phyloP scores from a whole-genome alignment of 2,888 invertebrate genomes.

The Pseudanteris insignis region DNA sequence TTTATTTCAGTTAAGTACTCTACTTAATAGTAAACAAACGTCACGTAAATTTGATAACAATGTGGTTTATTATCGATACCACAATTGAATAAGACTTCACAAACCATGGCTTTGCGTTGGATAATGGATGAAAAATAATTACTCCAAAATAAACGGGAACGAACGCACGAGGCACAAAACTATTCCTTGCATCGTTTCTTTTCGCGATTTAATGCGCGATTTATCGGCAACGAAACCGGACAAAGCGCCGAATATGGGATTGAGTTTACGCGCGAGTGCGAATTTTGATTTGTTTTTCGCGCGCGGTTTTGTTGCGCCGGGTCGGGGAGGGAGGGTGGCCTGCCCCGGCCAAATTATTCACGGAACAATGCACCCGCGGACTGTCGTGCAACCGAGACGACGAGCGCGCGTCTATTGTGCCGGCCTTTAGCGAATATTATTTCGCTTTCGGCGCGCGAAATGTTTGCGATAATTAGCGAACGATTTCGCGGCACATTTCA shows the following conservation, averaged over 20 bases:
- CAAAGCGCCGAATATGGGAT: slow-evolving; percentile 27
- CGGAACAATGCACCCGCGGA: slow-evolving; percentile 32
- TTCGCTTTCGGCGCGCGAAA: slow-evolving; percentile 16
- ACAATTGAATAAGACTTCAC: too few relatives aligned
- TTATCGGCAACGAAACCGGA: slow-evolving; percentile 35
- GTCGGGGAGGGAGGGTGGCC: too few relatives aligned
- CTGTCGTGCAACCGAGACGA: slow-evolving; percentile 29
- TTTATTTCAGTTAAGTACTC: too few relatives aligned
- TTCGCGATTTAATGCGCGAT: slow-evolving; percentile 24
- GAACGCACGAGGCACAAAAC: slow-evolving; percentile 31
- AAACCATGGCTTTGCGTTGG: slow-evolving; percentile 11
- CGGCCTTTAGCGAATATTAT: slow-evolving; percentile 37
- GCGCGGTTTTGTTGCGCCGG: slow-evolving; percentile 24
- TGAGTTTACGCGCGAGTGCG: slow-evolving; percentile 17
- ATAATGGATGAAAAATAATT: slow-evolving; percentile 17
- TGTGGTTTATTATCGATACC: too few relatives aligned
- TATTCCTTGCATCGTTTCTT: slow-evolving; percentile 18
- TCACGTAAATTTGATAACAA: too few relatives aligned
- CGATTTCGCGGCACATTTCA: slow-evolving; percentile 27
- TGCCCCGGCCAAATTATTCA: slow-evolving; percentile 35
- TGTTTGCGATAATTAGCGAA: slow-evolving; percentile 29
- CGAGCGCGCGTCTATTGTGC: slow-evolving; percentile 20
- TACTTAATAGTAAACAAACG: too few relatives aligned
- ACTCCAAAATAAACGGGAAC: slow-evolving; percentile 5
- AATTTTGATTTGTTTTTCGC: slow-evolving; percentile 34